Base-by-base conservation (phyloP, 2,888 invertebrate species). In the Apodemia duryi region DNA sequence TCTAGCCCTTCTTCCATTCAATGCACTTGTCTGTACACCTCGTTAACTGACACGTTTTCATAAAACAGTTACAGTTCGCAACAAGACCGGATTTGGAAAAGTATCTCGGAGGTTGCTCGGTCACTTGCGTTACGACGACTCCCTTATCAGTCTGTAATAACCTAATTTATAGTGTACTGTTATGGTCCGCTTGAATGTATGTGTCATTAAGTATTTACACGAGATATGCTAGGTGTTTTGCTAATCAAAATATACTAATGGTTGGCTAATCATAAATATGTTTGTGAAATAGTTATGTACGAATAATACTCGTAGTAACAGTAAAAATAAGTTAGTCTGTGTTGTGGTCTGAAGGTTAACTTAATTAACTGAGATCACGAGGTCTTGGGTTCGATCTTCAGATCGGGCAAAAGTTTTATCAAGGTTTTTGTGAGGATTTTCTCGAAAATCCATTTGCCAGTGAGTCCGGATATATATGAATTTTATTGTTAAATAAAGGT, bases 21-120 rank as follows among this genome's bases (percentile, higher is more conserved):
- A 54, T 52, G 28, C 54, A 54, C 54, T 54, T 32, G 21, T 21
- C 46, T 13, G 46, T 57, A 57, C 32, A 57, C 54, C 54, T 57
- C 54, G 32, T 57, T 57, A 57, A 32, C 54, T 71, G 73, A 72
- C 72, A 73, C 69, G 68, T 73, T 73, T 73, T 73, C 68, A 72
- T 72, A 70, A 72, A 72, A 72, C 69, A 66, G 69, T 68, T 71
- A 69, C 66, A 66, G 61, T 64, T 67, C 67, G 66, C 66, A 67
- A 67, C 70, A 61, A 70, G 67, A 68, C 73, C 74, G 72, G 72
- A 72, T 71, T 72, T 68, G 71, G 70, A 69, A 70, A 74, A 69
- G 69, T 71, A 72, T 71, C 69, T 71, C 63, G 67, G 66, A 68
- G 67, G 71, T 70, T 67, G 72, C 67, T 65, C 72, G 72, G 71